These are phyloP conservation scores for Euthynnus affinis DNA, from an alignment of 2,797 vertebrate species.

Conservation along the genomic window DNA sequence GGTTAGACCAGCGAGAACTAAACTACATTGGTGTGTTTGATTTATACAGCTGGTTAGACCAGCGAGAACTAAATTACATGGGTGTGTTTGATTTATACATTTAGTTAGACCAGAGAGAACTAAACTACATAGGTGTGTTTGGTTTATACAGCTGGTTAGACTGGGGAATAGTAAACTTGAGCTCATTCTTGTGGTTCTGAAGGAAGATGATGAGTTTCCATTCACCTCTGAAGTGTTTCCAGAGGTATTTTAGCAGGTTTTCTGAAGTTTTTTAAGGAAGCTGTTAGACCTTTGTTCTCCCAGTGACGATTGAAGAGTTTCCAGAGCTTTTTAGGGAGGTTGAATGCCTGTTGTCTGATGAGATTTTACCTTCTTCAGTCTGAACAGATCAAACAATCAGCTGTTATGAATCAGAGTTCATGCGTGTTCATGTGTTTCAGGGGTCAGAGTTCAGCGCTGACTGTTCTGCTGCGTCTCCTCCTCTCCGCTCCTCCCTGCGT, in stretches of 20 bases:
- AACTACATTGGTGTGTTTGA: too few species aligned
- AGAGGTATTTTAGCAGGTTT: too few species aligned
- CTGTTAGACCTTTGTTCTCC: not conserved
- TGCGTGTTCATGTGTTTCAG: slow-evolving; percentile 42
- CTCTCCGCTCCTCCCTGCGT: slow-evolving; percentile 77
- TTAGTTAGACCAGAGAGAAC: too few species aligned
- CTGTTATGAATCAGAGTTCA: not conserved
- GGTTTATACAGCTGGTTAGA: too few species aligned
- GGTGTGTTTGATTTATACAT: too few species aligned
- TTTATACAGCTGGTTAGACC: too few species aligned
- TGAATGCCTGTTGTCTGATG: too few species aligned
- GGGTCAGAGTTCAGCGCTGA: slow-evolving; percentile 57
- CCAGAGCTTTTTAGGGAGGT: not conserved
- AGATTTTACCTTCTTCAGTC: not conserved
- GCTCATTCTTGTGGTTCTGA: not conserved
- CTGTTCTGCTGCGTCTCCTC: slow-evolving; percentile 60
- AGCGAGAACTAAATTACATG: too few species aligned
- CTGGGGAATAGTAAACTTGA: too few species aligned
- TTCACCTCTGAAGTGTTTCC: too few species aligned
- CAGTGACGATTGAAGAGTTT: not conserved
- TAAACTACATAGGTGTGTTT: too few species aligned
- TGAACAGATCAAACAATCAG: not conserved
- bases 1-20: too few species aligned
- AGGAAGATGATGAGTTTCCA: not conserved
- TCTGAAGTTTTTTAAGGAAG: not conserved